Evolutionary conservation across 1,140 invertebrate species (phyloP).

Genomic region (Bombyx mori): ASM3026992v2 NC_085112.1:6632001-6632500

Average conservation of each 20-base stretch:
- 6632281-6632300: constrained; percentile 62
- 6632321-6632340: constrained; percentile 52
- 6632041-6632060: too few species aligned
- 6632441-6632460: constrained; percentile 63
- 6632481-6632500: constrained; percentile 31
- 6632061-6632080: too few species aligned
- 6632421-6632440: constrained; percentile 64
- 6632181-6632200: background rate
- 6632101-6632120: too few species aligned
- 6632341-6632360: constrained; percentile 52
- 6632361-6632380: constrained; percentile 68
- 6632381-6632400: constrained; percentile 50
- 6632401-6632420: constrained; percentile 40
- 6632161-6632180: too few species aligned
- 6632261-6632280: constrained; percentile 65
- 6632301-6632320: constrained; percentile 66
- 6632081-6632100: too few species aligned
- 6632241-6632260: constrained; percentile 51
- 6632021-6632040: too few species aligned
- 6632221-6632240: constrained; percentile 31
- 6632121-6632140: too few species aligned
- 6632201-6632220: constrained; percentile 34
- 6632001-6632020: too few species aligned
- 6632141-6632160: too few species aligned
- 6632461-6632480: constrained; percentile 21